Conservation (phyloP, 2,797 vertebrate genomes). For the Trachops cirrhosus region DNA sequence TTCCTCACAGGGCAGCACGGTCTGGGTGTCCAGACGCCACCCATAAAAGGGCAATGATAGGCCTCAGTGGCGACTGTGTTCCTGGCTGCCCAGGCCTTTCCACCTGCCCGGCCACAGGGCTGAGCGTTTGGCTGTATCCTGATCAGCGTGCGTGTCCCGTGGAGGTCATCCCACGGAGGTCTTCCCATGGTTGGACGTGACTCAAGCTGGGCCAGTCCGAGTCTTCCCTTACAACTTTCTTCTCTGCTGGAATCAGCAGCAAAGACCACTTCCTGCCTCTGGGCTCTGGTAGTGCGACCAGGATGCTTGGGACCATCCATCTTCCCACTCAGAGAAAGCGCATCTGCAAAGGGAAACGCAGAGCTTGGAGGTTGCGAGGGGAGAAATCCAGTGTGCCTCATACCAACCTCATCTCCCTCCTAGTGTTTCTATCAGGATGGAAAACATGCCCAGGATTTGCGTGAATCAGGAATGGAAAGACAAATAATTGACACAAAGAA, state of each 20-base stretch:
- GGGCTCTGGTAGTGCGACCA: not conserved
- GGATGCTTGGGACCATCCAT: not conserved
- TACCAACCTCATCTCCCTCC: not conserved
- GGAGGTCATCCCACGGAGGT: not conserved
- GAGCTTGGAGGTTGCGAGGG: not conserved
- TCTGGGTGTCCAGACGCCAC: not conserved
- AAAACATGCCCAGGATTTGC: not conserved
- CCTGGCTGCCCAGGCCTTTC: not conserved
- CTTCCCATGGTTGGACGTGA: not conserved
- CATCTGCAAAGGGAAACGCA: not conserved
- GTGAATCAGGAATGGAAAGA: not conserved
- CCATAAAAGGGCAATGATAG: not conserved
- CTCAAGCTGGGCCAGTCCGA: not conserved
- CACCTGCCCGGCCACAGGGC: not conserved
- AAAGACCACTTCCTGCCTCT: not conserved
- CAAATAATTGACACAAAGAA: not conserved
- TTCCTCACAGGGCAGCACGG: not conserved
- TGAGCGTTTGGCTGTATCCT: not conserved
- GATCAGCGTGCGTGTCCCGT: accelerated
- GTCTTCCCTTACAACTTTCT: not conserved
- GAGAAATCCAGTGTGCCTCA: not conserved
- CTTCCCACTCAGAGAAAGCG: not conserved
- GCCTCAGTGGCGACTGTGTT: accelerated
- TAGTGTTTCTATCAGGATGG: not conserved
- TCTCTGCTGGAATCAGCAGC: not conserved